Evolutionary conservation across 2,113 vertebrate species (phyloP).

Genomic region (Vulpes lagopus): DNA sequence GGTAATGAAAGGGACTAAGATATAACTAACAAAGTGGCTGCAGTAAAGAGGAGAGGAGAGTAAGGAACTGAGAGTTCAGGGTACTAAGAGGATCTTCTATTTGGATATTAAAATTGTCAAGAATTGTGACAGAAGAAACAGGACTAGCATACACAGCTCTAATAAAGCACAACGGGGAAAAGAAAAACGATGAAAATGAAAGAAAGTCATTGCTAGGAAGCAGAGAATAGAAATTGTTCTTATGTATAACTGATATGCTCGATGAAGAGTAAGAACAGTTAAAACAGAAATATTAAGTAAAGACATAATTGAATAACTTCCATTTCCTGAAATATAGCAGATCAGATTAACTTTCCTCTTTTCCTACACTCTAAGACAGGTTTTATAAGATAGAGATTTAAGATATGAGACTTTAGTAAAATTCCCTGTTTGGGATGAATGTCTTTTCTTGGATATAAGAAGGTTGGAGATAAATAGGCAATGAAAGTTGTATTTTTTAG

Average conservation of each 20-base stretch:
- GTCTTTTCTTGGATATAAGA: background rate
- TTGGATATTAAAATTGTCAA: constrained; percentile 11
- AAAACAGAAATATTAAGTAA: background rate
- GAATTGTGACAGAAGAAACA: background rate
- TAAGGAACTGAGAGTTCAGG: background rate
- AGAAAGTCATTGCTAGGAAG: background rate
- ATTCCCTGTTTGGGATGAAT: constrained; percentile 1
- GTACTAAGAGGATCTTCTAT: background rate
- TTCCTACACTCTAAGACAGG: background rate
- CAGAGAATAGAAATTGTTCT: background rate
- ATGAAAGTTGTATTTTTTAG: background rate
- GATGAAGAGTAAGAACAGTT: background rate
- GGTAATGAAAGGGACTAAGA: background rate
- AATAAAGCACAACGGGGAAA: background rate
- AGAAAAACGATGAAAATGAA: background rate
- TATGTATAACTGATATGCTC: background rate
- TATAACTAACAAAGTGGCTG: background rate
- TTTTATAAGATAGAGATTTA: background rate
- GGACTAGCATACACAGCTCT: background rate
- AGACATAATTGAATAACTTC: background rate
- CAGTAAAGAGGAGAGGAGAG: background rate
- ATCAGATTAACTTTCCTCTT: background rate
- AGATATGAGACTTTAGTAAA: constrained; percentile 43
- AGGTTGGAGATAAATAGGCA: background rate
- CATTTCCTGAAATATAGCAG: background rate